Conservation (phyloP, 2,797 vertebrate genomes). For the Dermochelys coriacea region DNA sequence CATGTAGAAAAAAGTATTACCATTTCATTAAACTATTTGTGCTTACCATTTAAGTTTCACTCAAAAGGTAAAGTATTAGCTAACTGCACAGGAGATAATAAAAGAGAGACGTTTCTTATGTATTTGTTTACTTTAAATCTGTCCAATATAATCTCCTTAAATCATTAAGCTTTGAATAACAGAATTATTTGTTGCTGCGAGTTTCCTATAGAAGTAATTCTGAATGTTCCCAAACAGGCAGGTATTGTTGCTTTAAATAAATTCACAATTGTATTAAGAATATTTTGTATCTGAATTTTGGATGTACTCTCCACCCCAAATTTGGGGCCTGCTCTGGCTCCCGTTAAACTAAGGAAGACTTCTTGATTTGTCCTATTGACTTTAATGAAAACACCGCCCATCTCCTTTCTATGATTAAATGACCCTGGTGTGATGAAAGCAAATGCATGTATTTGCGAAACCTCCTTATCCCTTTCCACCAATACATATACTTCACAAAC, state of each 20-base stretch:
- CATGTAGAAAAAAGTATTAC: slow-evolving; percentile 68
- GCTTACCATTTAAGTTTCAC: slow-evolving; percentile 76
- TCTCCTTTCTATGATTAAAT: accelerated
- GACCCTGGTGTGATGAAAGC: not conserved
- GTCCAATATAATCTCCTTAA: slow-evolving; percentile 64
- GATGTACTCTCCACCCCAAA: not conserved
- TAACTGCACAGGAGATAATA: slow-evolving; percentile 63
- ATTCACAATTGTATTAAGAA: not conserved
- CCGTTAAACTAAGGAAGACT: not conserved
- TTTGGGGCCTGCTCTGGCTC: not conserved
- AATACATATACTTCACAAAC: not conserved
- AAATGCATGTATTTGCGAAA: not conserved
- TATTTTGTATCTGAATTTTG: not conserved
- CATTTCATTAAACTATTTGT: slow-evolving; percentile 82
- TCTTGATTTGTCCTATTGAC: not conserved
- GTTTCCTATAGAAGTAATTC: not conserved
- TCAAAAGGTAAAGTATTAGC: slow-evolving; percentile 52
- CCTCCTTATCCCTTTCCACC: not conserved
- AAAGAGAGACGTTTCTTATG: slow-evolving; percentile 41
- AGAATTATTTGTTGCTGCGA: not conserved
- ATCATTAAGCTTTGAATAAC: slow-evolving; percentile 47
- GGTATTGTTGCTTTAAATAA: not conserved
- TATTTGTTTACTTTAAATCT: slow-evolving; percentile 59
- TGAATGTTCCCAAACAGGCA: not conserved
- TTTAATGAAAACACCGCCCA: not conserved